Evolutionary conservation across 2,888 invertebrate species (phyloP).

Genomic region (Apodemia zela): DNA sequence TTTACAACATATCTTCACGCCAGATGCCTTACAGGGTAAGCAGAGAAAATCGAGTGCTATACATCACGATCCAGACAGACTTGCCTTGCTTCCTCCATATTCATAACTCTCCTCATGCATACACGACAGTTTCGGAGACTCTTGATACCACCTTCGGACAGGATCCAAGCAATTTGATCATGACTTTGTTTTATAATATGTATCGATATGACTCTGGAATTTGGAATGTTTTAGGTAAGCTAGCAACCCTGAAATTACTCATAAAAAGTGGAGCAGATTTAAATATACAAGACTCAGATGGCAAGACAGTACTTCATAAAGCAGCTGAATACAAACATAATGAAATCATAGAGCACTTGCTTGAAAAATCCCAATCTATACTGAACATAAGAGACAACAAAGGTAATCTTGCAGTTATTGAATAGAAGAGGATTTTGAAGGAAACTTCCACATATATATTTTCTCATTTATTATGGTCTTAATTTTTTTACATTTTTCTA

Average conservation of each 20-base stretch:
- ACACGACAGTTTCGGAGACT: too few relatives aligned
- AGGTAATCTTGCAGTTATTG: constrained; percentile 60
- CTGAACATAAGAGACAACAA: constrained; percentile 55
- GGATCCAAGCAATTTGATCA: too few relatives aligned
- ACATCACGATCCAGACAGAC: too few relatives aligned
- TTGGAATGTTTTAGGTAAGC: constrained; percentile 78
- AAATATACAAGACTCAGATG: constrained; percentile 86
- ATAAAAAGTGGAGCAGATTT: constrained; percentile 83
- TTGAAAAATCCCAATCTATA: constrained; percentile 56
- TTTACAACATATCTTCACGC: too few relatives aligned
- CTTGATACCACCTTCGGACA: too few relatives aligned
- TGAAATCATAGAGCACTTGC: constrained; percentile 61
- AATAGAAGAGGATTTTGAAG: constrained; percentile 9
- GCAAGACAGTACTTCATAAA: constrained; percentile 90
- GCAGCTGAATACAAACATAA: constrained; percentile 80
- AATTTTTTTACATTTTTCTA: constrained; percentile 8
- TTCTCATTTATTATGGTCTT: background rate
- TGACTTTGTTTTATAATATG: too few relatives aligned
- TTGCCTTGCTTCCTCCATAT: too few relatives aligned
- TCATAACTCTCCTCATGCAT: too few relatives aligned
- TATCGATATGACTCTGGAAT: background rate
- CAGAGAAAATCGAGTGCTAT: too few relatives aligned
- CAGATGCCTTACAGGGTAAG: too few relatives aligned
- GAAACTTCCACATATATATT: background rate
- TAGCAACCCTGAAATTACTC: constrained; percentile 83